Evolutionary conservation across 2,888 invertebrate species (phyloP).

Genomic region (Conistra vaccinii): DNA sequence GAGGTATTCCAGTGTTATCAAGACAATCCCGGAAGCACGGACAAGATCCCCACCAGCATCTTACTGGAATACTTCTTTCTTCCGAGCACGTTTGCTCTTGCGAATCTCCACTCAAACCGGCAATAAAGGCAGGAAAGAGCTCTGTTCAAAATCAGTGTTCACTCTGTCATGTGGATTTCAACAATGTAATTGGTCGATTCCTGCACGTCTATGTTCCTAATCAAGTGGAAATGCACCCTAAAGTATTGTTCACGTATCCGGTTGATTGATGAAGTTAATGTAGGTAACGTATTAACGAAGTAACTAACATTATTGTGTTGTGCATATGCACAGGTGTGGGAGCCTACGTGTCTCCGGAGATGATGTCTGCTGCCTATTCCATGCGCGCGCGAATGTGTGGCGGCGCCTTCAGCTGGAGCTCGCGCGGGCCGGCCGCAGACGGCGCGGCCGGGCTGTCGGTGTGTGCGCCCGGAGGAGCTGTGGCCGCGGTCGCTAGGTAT

Average conservation of each 20-base stretch:
- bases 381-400: constrained; percentile 95
- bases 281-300: neutral
- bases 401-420: constrained; percentile 97
- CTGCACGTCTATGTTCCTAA: neutral
- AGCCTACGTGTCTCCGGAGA: constrained; percentile 99
- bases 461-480: constrained; percentile 98
- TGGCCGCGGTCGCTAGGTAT: constrained; percentile 92
- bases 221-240: neutral
- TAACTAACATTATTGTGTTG: neutral
- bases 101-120: too few relatives aligned
- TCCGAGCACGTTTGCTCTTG: too few relatives aligned
- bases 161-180: neutral
- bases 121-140: too few relatives aligned
- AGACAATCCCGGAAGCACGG: too few relatives aligned
- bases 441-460: constrained; percentile 97
- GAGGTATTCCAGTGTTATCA: too few relatives aligned
- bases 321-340: constrained; percentile 93
- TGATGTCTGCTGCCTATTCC: constrained; percentile 99
- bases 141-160: too few relatives aligned
- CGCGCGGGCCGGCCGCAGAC: constrained; percentile 96
- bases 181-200: neutral
- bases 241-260: neutral
- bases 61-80: too few relatives aligned
- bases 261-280: neutral
- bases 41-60: too few relatives aligned